Percentiles rank a stretch among this genome's conserved stretches.
These are phyloP conservation scores for Triplophysa rosa DNA, from an alignment of 2,113 vertebrate genomes.

Conservation along the genomic window DNA sequence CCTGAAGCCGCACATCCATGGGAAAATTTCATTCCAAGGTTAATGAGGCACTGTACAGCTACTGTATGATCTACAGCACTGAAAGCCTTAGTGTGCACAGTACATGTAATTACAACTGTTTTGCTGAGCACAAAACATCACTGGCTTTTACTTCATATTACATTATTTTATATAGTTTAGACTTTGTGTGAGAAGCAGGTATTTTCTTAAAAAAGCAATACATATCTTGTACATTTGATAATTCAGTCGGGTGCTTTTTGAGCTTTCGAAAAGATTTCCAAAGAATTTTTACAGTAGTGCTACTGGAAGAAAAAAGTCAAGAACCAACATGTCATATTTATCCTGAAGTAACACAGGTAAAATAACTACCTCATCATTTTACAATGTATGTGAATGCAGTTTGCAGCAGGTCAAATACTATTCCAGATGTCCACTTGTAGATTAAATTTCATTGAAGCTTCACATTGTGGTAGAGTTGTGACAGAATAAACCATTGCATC, in stretches of 20 bases:
- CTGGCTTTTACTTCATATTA: no score
- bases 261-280: not conserved
- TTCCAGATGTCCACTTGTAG: not conserved
- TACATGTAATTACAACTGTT: no score
- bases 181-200: not conserved
- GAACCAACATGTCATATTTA: constrained; percentile 26
- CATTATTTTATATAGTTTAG: no score
- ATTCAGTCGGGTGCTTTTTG: not conserved
- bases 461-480: not conserved
- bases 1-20: no score
- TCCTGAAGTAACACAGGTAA: constrained; percentile 20
- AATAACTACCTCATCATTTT: not conserved
- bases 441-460: not conserved
- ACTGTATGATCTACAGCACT: no score
- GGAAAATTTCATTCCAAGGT: no score
- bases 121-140: no score
- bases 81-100: no score
- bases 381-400: constrained; percentile 13
- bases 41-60: no score
- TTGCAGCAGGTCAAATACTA: not conserved
- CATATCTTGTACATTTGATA: not conserved
- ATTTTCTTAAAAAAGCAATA: not conserved
- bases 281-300: constrained; percentile 5
- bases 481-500: not conserved
- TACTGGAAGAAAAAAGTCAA: constrained; percentile 16